Conservation (phyloP, 2,888 invertebrate genomes). For the Cantharis nigra region DNA sequence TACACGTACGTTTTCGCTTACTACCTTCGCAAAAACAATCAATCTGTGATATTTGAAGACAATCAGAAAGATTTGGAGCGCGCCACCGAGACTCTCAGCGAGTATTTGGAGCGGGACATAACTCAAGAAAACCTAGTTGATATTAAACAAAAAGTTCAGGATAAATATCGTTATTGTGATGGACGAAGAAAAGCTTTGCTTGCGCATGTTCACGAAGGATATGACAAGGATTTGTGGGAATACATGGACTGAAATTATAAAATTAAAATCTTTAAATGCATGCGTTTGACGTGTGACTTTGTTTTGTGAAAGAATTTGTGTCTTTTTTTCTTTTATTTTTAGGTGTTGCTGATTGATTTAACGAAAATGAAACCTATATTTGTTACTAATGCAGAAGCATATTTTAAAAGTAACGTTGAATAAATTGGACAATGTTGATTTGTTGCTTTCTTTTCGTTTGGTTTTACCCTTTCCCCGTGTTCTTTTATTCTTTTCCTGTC, state of each 20-base stretch:
- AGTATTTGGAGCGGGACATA: slow-evolving; percentile 97
- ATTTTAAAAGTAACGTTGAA: not conserved
- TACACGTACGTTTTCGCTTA: slow-evolving; percentile 99
- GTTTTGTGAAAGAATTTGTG: not conserved
- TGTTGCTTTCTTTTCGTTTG: not conserved
- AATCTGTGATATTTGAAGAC: slow-evolving; percentile 98
- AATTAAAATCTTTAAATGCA: not conserved
- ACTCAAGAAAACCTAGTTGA: slow-evolving; percentile 96
- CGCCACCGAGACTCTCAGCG: slow-evolving; percentile 97
- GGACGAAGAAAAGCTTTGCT: slow-evolving; percentile 92
- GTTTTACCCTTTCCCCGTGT: not conserved
- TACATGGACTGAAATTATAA: slow-evolving; percentile 74
- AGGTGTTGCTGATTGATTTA: not conserved
- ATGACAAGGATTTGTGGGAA: slow-evolving; percentile 98
- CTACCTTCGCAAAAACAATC: slow-evolving; percentile 97
- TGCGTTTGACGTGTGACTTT: slow-evolving; percentile 11
- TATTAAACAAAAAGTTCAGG: slow-evolving; percentile 98
- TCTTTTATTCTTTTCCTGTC: too few relatives aligned
- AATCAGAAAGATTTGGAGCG: slow-evolving; percentile 98
- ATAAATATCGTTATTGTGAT: slow-evolving; percentile 98
- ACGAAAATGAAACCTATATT: slow-evolving; percentile 14
- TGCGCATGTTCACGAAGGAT: slow-evolving; percentile 98
- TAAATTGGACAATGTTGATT: not conserved
- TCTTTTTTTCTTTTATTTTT: not conserved
- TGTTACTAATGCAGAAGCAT: slow-evolving; percentile 12